Conservation (phyloP, 2,888 invertebrate species). For the Xestobium rufovillosum region DNA sequence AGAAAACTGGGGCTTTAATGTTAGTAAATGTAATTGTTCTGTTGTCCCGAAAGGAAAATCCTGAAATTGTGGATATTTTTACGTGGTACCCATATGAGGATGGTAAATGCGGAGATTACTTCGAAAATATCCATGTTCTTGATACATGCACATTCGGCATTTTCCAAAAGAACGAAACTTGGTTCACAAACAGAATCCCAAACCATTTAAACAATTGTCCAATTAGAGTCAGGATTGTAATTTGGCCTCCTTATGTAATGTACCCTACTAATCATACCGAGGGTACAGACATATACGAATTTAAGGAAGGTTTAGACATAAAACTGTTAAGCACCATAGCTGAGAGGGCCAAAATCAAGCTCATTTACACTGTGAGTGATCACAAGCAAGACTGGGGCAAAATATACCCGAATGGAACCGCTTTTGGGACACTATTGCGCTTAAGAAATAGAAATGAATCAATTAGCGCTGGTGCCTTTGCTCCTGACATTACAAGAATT, state of each 20-base stretch:
- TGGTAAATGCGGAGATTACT: constrained; percentile 12
- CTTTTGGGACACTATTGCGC: constrained; percentile 11
- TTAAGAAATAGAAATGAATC: neutral
- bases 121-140: constrained; percentile 6
- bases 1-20: constrained; percentile 7
- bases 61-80: too few species aligned
- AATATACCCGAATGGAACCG: constrained; percentile 17
- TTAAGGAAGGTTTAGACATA: constrained; percentile 11
- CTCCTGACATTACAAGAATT: constrained; percentile 5
- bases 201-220: constrained; percentile 20
- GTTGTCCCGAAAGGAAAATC: too few species aligned
- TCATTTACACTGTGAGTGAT: constrained; percentile 3
- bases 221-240: constrained; percentile 20
- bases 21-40: constrained; percentile 14
- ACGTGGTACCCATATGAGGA: constrained; percentile 13
- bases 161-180: constrained; percentile 1
- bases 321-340: constrained; percentile 11
- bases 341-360: constrained; percentile 4
- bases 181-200: constrained; percentile 22
- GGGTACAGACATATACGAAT: neutral
- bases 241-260: constrained; percentile 22
- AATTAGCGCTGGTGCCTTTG: neutral
- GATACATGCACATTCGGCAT: constrained; percentile 14
- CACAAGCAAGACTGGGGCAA: constrained; percentile 6
- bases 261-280: constrained; percentile 16